Conservation (phyloP, 2,113 vertebrate species). For the Triplophysa tibetana region DNA sequence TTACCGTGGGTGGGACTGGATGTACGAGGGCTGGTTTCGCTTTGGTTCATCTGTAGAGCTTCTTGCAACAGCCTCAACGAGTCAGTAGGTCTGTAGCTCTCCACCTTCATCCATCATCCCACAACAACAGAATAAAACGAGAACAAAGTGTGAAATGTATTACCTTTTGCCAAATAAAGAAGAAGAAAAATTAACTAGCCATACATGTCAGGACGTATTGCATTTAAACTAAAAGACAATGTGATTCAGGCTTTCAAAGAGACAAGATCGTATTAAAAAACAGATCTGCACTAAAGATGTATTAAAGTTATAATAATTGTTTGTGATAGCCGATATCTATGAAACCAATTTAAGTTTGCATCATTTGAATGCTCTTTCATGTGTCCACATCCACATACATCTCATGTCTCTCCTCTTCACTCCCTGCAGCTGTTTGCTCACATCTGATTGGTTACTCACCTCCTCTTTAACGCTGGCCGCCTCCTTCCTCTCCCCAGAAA, state of each 20-base stretch:
- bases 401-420: slow-evolving; percentile 50
- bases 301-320: no score
- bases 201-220: no score
- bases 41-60: slow-evolving; percentile 72
- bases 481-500: slow-evolving; percentile 74
- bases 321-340: neutral
- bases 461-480: slow-evolving; percentile 79
- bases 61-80: slow-evolving; percentile 76
- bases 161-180: neutral
- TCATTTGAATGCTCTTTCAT: neutral
- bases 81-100: slow-evolving; percentile 67
- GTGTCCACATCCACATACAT: slow-evolving; percentile 59
- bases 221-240: no score
- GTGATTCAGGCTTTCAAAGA: no score
- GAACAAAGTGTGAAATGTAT: neutral
- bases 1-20: slow-evolving; percentile 56
- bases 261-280: no score
- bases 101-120: slow-evolving; percentile 65
- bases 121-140: slow-evolving; percentile 36
- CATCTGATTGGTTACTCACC: slow-evolving; percentile 68
- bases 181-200: no score
- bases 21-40: slow-evolving; percentile 54
- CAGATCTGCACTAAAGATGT: no score
- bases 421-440: slow-evolving; percentile 38
- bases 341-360: neutral